These are phyloP conservation scores for Pentamera pediparva DNA, from an alignment of 53 echinoderm and acorn worm species.

Conservation along the genomic window DNA sequence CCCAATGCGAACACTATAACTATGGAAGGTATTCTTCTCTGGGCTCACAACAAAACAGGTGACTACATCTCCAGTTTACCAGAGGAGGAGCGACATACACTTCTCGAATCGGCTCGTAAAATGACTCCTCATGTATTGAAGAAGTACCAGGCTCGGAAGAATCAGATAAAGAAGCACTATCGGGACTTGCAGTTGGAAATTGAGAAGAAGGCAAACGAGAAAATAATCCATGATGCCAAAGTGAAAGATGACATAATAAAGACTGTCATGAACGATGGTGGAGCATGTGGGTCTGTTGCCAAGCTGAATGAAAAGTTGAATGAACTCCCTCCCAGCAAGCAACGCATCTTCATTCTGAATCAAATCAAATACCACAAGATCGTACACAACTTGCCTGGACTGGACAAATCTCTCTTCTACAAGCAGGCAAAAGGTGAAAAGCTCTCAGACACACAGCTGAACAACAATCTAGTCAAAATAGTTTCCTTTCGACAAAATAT, in stretches of 20 bases:
- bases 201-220: constrained; percentile 8
- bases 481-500: background rate
- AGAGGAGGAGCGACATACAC: background rate
- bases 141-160: constrained; percentile 8
- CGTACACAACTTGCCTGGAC: constrained; percentile 10
- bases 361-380: constrained; percentile 21
- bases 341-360: constrained; percentile 3
- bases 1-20: constrained; percentile 32
- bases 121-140: constrained; percentile 8
- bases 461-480: constrained; percentile 8
- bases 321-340: constrained; percentile 6
- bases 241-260: background rate
- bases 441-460: background rate
- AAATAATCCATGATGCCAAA: constrained; percentile 8
- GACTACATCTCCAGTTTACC: background rate
- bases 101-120: constrained; percentile 1
- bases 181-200: background rate
- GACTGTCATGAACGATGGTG: constrained; percentile 18
- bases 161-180: constrained; percentile 10
- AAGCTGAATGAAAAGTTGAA: background rate
- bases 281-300: constrained; percentile 7
- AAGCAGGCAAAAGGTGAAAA: constrained; percentile 12
- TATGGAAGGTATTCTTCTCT: constrained; percentile 21
- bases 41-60: constrained; percentile 15
- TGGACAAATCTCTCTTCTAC: constrained; percentile 7